phyloP scores from a whole-genome alignment of 1,140 invertebrate genomes.

The Drosophila prosaltans region DNA sequence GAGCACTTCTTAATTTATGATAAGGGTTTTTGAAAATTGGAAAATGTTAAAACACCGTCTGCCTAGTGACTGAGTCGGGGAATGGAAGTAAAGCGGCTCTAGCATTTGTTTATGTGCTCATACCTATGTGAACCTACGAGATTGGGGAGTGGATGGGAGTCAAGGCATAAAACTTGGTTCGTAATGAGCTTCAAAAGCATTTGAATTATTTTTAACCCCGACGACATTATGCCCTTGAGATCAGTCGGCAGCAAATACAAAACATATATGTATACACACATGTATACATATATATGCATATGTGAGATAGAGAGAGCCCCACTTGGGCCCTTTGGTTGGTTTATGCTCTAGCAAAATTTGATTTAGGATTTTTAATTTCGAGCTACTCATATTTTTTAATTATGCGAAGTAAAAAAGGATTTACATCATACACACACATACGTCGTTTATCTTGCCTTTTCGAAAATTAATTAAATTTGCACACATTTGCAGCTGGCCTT shows the following conservation, averaged over 20 bases:
- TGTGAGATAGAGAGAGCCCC: constrained; percentile 4
- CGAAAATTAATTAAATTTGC: constrained; percentile 81
- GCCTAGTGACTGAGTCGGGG: constrained; percentile 11
- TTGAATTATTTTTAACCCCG: constrained; percentile 82
- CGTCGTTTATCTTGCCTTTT: constrained; percentile 57
- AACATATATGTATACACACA: not conserved
- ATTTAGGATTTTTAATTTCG: constrained; percentile 83
- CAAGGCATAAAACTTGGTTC: constrained; percentile 43
- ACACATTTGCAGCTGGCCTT: constrained; percentile 69
- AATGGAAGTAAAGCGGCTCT: constrained; percentile 10
- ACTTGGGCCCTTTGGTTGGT: constrained; percentile 11
- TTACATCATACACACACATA: constrained; percentile 56
- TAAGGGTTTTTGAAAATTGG: constrained; percentile 82
- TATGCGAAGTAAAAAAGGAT: constrained; percentile 81
- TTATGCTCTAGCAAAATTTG: constrained; percentile 66
- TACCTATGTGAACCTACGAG: constrained; percentile 71
- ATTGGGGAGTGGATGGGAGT: constrained; percentile 18
- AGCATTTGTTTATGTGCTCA: constrained; percentile 43
- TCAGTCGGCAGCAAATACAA: constrained; percentile 44
- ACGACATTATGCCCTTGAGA: constrained; percentile 83
- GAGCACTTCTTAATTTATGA: constrained; percentile 83
- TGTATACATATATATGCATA: not conserved
- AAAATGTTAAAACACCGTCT: constrained; percentile 78
- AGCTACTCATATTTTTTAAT: constrained; percentile 82
- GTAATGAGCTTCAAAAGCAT: constrained; percentile 81